These are phyloP conservation scores for Sthenelais limicola DNA, from an alignment of 2,888 invertebrate genomes.

Conservation along the genomic window DNA sequence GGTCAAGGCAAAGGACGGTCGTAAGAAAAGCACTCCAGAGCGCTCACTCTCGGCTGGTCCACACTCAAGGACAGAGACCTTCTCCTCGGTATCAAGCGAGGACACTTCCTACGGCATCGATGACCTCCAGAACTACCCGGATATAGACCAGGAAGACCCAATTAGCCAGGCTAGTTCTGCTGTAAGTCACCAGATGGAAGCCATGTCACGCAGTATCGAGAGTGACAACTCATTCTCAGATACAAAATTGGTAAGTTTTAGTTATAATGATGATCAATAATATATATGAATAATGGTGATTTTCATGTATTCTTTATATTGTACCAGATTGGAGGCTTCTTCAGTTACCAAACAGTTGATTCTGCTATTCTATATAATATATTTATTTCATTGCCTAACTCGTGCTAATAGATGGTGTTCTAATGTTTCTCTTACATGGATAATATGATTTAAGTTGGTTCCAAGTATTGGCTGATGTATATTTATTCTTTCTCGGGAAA, in stretches of 20 bases:
- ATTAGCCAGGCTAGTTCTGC: slow-evolving; percentile 49
- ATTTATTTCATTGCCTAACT: too few species aligned
- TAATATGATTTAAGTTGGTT: too few species aligned
- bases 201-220: slow-evolving; percentile 42
- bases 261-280: too few species aligned
- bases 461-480: too few species aligned
- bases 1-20: slow-evolving; percentile 58
- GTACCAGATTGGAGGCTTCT: too few species aligned
- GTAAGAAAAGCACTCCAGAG: neutral
- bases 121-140: neutral
- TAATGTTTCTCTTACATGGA: too few species aligned
- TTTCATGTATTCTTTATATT: too few species aligned
- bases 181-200: slow-evolving; percentile 48
- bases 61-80: neutral
- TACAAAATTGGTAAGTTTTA: slow-evolving; percentile 13
- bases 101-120: slow-evolving; percentile 31
- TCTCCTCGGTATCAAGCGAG: slow-evolving; percentile 39
- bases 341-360: too few species aligned
- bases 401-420: too few species aligned
- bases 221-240: slow-evolving; percentile 44
- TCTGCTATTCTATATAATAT: too few species aligned
- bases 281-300: too few species aligned
- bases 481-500: too few species aligned
- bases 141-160: neutral
- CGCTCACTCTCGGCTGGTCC: slow-evolving; percentile 32